Conservation (phyloP, 2,797 vertebrate species). For the Lemur catta region DNA sequence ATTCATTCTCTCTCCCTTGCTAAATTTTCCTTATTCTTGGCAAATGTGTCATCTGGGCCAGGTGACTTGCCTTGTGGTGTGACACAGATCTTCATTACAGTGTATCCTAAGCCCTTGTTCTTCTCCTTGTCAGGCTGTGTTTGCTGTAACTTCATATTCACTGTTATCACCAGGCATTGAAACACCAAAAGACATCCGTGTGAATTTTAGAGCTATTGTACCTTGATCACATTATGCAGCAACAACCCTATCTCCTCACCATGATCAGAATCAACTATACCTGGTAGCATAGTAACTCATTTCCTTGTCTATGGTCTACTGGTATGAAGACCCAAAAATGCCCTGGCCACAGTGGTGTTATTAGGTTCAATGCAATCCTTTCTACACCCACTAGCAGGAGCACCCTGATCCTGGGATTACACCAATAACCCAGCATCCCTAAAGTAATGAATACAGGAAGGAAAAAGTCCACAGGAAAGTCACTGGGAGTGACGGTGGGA, state of each 20-base stretch:
- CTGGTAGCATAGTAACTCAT: not conserved
- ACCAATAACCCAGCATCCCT: not conserved
- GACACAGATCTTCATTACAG: not conserved
- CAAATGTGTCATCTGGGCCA: not conserved
- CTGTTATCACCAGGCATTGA: not conserved
- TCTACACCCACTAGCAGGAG: not conserved
- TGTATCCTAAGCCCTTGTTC: not conserved
- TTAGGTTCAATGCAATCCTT: not conserved
- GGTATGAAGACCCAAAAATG: not conserved
- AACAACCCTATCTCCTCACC: not conserved
- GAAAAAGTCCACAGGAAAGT: not conserved
- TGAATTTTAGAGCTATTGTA: not conserved
- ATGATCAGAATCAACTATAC: not conserved
- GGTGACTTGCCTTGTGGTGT: not conserved
- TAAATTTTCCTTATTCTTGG: not conserved
- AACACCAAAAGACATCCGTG: not conserved
- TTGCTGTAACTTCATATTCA: not conserved
- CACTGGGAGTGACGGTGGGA: not conserved
- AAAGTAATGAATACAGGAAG: not conserved
- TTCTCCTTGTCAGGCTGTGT: not conserved
- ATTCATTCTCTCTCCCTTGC: not conserved
- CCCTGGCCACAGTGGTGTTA: not conserved
- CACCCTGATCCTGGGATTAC: not conserved
- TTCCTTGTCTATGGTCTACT: not conserved
- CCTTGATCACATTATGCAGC: not conserved